Evolutionary conservation across 2,113 vertebrate genomes (phyloP), one percentile per base, ranked within the genome.

Genomic region (Urocitellus parryii): DNA sequence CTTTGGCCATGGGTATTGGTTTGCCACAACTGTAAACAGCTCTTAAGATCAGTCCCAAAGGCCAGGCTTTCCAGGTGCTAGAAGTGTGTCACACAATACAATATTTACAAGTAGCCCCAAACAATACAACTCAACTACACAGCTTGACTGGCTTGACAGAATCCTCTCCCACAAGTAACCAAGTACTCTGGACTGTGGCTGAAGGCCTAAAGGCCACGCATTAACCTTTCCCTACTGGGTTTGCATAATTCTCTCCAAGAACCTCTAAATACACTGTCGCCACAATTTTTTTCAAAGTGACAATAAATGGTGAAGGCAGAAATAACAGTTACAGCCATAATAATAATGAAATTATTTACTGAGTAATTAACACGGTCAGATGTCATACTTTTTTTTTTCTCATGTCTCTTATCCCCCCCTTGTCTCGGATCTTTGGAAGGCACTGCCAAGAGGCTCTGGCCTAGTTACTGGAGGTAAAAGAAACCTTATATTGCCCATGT

Each of bases 21-120:
- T 90, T 94, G 95, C 65, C 79, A 70, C 65, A 80, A 67, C n/a
- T 86, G 68, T 84, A 93, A 95, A 96, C 29, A 89, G 72, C 85
- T 91, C 96, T 93, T 74, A 51, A 70, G 67, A 87, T 78, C 83
- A 93, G 76, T 84, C 95, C 95, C 53, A 83, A 73, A 96, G 91
- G 91, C 93, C 89, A 95, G 45, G 86, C 83, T 94, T 27, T 84
- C 74, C 86, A 89, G 51, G 91, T 89, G 93, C 94, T 89, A 20
- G 72, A 85, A 91, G 29, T 42, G 34, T 91, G 86, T 95, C 95
- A 96, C 93, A 96, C 76, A 91, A 94, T 73, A 86, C 73, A 53
- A 7, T 77, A 90, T 94, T 94, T 89, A 97, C 97, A 95, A 94
- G 89, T 63, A 95, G 95, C 94, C 93, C 0, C 0, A 72, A 98